Evolutionary conservation across 2,888 invertebrate genomes (phyloP).

Genomic region (Conchocele bisecta): DNA sequence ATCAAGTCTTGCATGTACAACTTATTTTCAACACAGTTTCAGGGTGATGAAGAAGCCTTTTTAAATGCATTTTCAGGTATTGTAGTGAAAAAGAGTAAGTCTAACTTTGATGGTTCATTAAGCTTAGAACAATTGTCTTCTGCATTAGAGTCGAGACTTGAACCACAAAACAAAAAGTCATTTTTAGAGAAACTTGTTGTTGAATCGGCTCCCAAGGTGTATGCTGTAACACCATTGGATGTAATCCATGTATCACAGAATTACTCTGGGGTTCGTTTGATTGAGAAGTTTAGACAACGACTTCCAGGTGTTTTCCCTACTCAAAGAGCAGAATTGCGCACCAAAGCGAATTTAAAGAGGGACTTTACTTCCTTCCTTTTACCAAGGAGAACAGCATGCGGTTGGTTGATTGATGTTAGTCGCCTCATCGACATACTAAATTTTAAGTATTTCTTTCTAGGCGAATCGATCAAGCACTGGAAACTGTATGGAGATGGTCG

Average conservation of each 20-base stretch:
- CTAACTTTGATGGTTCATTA: too few relatives aligned
- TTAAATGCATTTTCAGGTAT: too few relatives aligned
- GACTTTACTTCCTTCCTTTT: neutral
- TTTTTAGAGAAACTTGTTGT: neutral
- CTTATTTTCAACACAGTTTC: too few relatives aligned
- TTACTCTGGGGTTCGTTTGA: neutral
- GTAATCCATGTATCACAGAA: neutral
- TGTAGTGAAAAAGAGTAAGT: too few relatives aligned
- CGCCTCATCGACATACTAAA: neutral
- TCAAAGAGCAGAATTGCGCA: neutral
- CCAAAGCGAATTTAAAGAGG: neutral
- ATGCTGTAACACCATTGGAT: neutral
- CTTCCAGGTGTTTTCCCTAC: neutral
- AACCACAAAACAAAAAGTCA: too few relatives aligned
- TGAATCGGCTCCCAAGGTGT: neutral
- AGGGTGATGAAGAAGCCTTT: too few relatives aligned
- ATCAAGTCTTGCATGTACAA: too few relatives aligned
- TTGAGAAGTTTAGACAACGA: constrained; percentile 1
- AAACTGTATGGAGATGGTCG: neutral
- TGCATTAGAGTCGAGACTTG: too few relatives aligned
- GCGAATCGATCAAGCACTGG: neutral
- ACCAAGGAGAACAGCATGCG: neutral
- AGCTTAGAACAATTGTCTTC: too few relatives aligned
- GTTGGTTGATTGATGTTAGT: neutral
- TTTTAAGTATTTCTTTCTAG: neutral